Conservation (phyloP, 2,797 vertebrate species). For the Lagocephalus sceleratus region DNA sequence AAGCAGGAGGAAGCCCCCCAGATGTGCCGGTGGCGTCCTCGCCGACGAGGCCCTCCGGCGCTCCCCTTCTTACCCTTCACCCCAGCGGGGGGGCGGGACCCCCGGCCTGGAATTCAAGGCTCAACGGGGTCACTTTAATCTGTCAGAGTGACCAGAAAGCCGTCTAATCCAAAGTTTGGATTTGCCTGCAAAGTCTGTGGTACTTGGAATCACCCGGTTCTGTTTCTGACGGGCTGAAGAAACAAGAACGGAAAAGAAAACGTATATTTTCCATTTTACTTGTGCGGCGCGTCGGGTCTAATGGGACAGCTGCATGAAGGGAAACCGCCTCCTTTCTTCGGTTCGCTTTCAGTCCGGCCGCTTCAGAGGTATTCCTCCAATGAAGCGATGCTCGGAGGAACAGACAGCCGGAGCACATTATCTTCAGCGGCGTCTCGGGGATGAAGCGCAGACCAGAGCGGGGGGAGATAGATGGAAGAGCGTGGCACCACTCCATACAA, state of each 20-base stretch:
- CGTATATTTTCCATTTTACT: neutral
- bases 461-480: conserved; percentile 44
- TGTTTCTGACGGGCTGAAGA: neutral
- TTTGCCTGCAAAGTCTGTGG: neutral
- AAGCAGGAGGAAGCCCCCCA: no score
- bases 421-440: conserved; percentile 40
- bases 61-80: neutral
- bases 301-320: no score
- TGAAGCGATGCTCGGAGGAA: conserved; percentile 14
- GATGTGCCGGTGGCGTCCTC: no score
- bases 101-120: no score
- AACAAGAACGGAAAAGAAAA: neutral
- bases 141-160: no score
- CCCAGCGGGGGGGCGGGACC: neutral
- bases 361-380: conserved; percentile 30
- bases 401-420: conserved; percentile 29
- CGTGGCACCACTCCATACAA: conserved; percentile 55
- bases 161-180: neutral
- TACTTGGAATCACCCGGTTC: no score
- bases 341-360: conserved; percentile 20
- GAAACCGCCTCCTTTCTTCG: conserved; percentile 11
- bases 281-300: neutral
- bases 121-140: no score
- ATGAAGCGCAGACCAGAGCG: conserved; percentile 52
- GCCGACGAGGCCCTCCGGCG: no score